These are phyloP conservation scores for Semotilus atromaculatus DNA, from an alignment of 2,797 vertebrate genomes.

Conservation along the genomic window DNA sequence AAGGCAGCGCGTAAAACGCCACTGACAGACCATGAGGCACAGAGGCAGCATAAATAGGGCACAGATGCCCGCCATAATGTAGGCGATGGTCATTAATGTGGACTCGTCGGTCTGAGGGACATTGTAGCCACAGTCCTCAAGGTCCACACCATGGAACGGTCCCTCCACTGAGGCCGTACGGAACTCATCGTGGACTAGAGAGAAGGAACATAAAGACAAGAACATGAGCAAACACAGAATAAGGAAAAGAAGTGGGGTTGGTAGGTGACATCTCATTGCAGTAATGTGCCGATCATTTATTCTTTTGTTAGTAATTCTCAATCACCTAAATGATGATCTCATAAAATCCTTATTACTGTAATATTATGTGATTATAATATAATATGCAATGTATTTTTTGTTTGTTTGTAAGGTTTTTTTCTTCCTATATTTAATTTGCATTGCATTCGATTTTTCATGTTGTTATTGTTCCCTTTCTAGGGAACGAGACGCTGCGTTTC, in stretches of 20 bases:
- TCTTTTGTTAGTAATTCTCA: not conserved
- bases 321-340: not conserved
- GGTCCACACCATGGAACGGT: constrained; percentile 86
- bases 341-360: not conserved
- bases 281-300: not conserved
- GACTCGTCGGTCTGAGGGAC: constrained; percentile 97
- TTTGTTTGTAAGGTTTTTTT: too few relatives aligned
- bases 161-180: constrained; percentile 91
- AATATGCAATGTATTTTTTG: not conserved
- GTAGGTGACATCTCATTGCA: not conserved
- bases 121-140: constrained; percentile 99
- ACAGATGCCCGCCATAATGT: constrained; percentile 98
- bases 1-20: constrained; percentile 94
- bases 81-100: constrained; percentile 98
- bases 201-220: not conserved
- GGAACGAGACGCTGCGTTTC: too few relatives aligned
- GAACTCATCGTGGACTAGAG: constrained; percentile 91
- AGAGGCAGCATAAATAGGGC: constrained; percentile 99
- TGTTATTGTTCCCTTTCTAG: too few relatives aligned
- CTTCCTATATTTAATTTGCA: not conserved
- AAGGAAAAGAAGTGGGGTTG: too few relatives aligned
- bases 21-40: constrained; percentile 98
- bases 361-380: not conserved
- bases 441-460: not conserved
- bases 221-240: not conserved